These are phyloP conservation scores for Ornithorhynchus anatinus DNA, from an alignment of 2,113 vertebrate species.

Conservation along the genomic window DNA sequence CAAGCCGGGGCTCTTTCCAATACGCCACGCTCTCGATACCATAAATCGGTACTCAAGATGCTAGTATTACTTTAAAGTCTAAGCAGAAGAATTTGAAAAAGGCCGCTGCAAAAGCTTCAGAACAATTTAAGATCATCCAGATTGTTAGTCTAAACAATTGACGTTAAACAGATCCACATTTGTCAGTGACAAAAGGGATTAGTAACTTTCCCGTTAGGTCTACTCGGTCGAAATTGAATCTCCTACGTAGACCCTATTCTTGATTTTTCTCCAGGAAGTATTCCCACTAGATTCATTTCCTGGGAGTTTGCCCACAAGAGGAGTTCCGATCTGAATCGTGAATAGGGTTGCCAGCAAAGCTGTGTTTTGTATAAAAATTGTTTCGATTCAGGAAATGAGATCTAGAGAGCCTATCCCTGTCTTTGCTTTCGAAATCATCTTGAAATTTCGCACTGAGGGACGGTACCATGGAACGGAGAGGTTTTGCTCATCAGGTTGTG, in stretches of 20 bases:
- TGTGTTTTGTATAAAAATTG: background rate
- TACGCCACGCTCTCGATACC: background rate
- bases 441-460: slow-evolving; percentile 6
- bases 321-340: background rate
- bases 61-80: background rate
- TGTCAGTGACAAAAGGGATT: slow-evolving; percentile 10
- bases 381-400: background rate
- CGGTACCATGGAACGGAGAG: background rate
- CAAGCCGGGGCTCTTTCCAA: too few species aligned
- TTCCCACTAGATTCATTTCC: background rate
- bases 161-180: slow-evolving; percentile 13
- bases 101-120: slow-evolving; percentile 8
- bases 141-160: background rate
- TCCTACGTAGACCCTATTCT: background rate
- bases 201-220: background rate
- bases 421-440: slow-evolving; percentile 5
- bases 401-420: background rate
- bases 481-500: background rate
- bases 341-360: slow-evolving; percentile 2
- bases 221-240: background rate
- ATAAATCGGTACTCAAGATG: background rate
- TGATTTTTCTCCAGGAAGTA: background rate
- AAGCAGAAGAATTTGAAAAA: background rate
- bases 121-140: background rate
- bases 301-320: background rate